Conservation (phyloP, 1,140 invertebrate species). For the Temnothorax longispinosus region DNA sequence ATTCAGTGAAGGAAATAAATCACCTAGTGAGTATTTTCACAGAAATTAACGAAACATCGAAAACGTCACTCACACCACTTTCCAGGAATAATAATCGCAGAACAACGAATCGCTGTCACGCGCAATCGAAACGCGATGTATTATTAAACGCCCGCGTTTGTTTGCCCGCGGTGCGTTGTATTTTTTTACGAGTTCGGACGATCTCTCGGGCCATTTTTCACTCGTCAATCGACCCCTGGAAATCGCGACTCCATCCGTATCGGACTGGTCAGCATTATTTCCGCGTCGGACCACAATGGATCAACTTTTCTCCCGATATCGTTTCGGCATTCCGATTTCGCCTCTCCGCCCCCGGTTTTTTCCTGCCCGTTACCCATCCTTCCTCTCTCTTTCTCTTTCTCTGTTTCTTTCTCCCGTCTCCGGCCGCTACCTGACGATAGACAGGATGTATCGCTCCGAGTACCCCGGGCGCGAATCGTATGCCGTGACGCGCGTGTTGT, state of each 20-base stretch:
- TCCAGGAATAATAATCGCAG: neutral
- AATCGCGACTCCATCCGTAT: conserved; percentile 34
- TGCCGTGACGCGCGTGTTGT: conserved; percentile 52
- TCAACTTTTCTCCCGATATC: conserved; percentile 39
- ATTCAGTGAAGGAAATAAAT: neutral
- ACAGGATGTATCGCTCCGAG: conserved; percentile 55
- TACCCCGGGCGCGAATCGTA: conserved; percentile 42
- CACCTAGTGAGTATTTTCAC: neutral
- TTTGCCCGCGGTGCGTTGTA: neutral
- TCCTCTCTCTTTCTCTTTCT: conserved; percentile 18
- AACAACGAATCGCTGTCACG: conserved; percentile 10
- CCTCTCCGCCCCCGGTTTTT: neutral
- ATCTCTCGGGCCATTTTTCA: conserved; percentile 31
- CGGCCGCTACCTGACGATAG: conserved; percentile 34
- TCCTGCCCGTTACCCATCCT: neutral
- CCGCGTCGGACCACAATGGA: conserved; percentile 44
- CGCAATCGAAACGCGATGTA: neutral
- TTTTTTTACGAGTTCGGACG: conserved; percentile 4
- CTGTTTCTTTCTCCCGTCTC: conserved; percentile 30
- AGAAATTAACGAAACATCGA: neutral
- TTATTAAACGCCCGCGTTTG: conserved; percentile 18
- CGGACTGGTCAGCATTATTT: conserved; percentile 39
- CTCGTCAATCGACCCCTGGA: conserved; percentile 24
- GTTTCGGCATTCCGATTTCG: conserved; percentile 5
- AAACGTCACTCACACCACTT: neutral